A percentile compares a stretch with the other conserved stretches of the same genome.
These are phyloP conservation scores for Habroteleia sp. DNA, from an alignment of 2,888 invertebrate genomes.

Conservation along the genomic window DNA sequence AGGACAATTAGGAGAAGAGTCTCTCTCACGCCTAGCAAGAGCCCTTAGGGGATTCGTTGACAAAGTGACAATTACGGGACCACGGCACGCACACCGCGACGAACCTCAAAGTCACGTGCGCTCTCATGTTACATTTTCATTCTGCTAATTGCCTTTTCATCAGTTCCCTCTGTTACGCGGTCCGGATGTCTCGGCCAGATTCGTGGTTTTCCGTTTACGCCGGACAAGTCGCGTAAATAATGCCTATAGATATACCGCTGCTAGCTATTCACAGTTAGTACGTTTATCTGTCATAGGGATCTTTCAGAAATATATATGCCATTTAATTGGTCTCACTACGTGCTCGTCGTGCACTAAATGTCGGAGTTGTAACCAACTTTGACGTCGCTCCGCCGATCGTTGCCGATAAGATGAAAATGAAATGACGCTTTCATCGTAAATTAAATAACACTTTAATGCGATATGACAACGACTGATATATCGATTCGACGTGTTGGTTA, in stretches of 20 bases:
- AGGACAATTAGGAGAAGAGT: constrained; percentile 62
- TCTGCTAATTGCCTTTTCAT: constrained; percentile 80
- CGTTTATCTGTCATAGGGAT: constrained; percentile 43
- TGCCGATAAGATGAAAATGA: constrained; percentile 37
- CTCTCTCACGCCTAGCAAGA: constrained; percentile 63
- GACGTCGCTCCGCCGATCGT: constrained; percentile 16
- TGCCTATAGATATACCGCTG: constrained; percentile 6
- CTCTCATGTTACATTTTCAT: constrained; percentile 81
- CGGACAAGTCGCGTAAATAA: constrained; percentile 35
- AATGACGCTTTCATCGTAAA: constrained; percentile 47
- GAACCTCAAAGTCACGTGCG: constrained; percentile 77
- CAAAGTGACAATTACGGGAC: constrained; percentile 79
- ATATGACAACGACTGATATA: constrained; percentile 38
- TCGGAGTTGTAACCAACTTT: constrained; percentile 29
- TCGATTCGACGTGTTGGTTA: constrained; percentile 12
- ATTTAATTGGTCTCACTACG: constrained; percentile 47
- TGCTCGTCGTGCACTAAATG: constrained; percentile 30
- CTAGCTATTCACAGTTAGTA: not conserved
- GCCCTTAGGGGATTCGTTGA: constrained; percentile 74
- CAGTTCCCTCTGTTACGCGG: constrained; percentile 56
- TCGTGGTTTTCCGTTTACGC: constrained; percentile 35
- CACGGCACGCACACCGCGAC: constrained; percentile 68
- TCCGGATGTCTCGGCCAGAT: constrained; percentile 42
- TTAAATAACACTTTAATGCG: constrained; percentile 45
- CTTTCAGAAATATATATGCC: constrained; percentile 36